phyloP scores from a whole-genome alignment of 2,113 vertebrate genomes.

The Chaetops frenatus region DNA sequence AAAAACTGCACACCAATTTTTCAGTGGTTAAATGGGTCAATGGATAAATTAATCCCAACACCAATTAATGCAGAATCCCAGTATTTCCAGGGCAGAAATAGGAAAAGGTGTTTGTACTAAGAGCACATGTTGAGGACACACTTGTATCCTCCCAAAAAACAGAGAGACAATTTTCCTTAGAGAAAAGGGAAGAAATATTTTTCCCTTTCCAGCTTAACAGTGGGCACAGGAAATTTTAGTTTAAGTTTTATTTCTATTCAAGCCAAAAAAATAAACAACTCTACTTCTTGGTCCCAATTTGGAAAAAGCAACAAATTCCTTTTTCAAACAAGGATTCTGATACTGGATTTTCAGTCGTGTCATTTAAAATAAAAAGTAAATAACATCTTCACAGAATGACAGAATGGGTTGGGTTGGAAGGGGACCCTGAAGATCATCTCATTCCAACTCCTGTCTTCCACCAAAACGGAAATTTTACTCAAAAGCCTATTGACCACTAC shows the following conservation, averaged over 20 bases:
- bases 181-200: neutral
- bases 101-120: neutral
- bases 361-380: neutral
- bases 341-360: neutral
- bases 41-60: neutral
- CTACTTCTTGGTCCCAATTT: neutral
- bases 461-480: neutral
- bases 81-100: neutral
- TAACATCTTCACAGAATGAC: neutral
- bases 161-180: neutral
- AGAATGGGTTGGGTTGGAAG: neutral
- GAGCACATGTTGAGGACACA: neutral
- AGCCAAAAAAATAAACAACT: neutral
- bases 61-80: neutral
- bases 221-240: neutral
- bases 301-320: neutral
- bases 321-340: neutral
- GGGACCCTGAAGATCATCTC: neutral
- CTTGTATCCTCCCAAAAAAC: neutral
- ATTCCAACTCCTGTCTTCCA: neutral
- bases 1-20: neutral
- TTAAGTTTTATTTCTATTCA: neutral
- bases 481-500: neutral
- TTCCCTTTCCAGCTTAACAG: neutral
- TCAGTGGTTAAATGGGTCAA: neutral